Percentiles rank a stretch among this genome's conserved stretches.
Conservation (phyloP, 2,113 vertebrate species). For the Ramphastos sulfuratus region DNA sequence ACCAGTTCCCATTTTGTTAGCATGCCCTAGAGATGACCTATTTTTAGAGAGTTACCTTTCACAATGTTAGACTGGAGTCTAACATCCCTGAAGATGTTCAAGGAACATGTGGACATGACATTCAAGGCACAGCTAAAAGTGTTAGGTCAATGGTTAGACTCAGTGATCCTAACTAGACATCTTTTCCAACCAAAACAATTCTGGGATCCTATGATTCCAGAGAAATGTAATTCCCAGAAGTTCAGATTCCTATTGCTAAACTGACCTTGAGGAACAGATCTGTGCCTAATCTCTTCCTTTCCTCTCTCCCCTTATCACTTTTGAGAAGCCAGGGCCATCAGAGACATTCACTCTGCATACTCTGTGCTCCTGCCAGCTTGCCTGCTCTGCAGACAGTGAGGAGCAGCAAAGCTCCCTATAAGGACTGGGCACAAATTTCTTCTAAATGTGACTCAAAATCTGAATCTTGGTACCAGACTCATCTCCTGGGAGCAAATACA, state of each 20-base stretch:
- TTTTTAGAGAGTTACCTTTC: constrained; percentile 3
- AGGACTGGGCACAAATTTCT: neutral
- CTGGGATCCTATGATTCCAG: neutral
- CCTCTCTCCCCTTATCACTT: neutral
- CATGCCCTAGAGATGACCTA: neutral
- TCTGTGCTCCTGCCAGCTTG: neutral
- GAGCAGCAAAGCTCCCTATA: neutral
- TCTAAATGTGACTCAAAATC: constrained; percentile 13
- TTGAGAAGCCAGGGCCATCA: neutral
- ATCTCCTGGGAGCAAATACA: constrained; percentile 43
- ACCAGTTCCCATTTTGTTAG: neutral
- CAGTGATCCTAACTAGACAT: no score
- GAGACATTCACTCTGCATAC: neutral
- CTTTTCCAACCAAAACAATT: no score
- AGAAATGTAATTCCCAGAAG: neutral
- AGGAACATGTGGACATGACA: no score
- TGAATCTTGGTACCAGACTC: constrained; percentile 25
- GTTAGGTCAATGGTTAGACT: no score
- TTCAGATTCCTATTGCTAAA: neutral
- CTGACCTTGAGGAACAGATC: constrained; percentile 12
- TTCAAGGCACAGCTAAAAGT: no score
- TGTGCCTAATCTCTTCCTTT: neutral
- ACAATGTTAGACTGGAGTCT: neutral
- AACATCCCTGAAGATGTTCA: no score
- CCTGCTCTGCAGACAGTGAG: neutral